Evolutionary conservation across 2,888 invertebrate genomes (phyloP).

Genomic region (Thecocarcelia acutangulata): DNA sequence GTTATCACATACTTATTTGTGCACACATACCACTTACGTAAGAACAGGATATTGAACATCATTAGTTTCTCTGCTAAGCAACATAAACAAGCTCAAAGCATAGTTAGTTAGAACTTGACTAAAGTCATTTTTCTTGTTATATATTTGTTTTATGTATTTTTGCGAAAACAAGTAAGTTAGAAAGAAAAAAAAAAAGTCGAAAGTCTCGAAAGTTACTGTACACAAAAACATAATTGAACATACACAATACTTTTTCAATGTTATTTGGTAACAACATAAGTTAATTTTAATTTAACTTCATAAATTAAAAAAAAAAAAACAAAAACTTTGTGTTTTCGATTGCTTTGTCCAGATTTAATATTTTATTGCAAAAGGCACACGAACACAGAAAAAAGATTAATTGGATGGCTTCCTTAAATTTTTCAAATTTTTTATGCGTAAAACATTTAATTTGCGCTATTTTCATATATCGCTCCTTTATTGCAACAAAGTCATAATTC

Average conservation of each 20-base stretch:
- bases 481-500: no score
- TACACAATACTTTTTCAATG: constrained; percentile 49
- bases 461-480: no score
- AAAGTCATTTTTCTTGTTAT: constrained; percentile 65
- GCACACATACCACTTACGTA: neutral
- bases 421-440: no score
- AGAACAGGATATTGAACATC: constrained; percentile 65
- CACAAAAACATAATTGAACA: constrained; percentile 41
- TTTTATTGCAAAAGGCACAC: no score
- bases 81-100: constrained; percentile 45
- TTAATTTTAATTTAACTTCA: constrained; percentile 72
- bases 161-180: constrained; percentile 16
- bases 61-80: constrained; percentile 59
- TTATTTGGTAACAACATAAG: constrained; percentile 66
- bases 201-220: no score
- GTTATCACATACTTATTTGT: no score
- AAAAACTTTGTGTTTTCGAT: neutral
- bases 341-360: no score
- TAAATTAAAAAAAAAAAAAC: constrained; percentile 54
- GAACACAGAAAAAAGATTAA: no score
- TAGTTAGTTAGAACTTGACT: constrained; percentile 51
- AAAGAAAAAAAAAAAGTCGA: neutral
- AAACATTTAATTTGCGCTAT: no score
- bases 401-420: no score
- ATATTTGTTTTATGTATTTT: constrained; percentile 57